phyloP scores from a whole-genome alignment of 1,140 invertebrate species.

The Battus philenor region DNA sequence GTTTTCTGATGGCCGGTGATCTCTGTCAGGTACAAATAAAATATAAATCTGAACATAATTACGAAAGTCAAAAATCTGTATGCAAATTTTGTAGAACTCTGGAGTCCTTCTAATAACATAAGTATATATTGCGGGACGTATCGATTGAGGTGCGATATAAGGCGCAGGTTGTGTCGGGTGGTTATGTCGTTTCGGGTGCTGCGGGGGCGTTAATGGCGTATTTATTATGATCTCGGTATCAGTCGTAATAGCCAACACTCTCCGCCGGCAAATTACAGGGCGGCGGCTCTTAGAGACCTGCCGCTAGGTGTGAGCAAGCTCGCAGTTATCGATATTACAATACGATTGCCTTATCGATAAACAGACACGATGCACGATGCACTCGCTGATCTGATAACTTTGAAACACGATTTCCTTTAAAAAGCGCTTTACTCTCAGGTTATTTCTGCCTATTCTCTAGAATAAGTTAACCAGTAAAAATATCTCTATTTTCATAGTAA shows the following conservation, averaged over 20 bases:
- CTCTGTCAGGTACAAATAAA: too few species aligned
- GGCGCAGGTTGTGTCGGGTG: slow-evolving; percentile 2
- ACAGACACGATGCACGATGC: slow-evolving; percentile 29
- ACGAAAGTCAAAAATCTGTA: not conserved
- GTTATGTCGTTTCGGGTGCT: slow-evolving; percentile 65
- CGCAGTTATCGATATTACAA: slow-evolving; percentile 47
- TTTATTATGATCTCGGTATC: slow-evolving; percentile 75
- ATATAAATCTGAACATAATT: too few species aligned
- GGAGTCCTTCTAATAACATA: slow-evolving; percentile 4
- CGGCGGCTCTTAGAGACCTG: slow-evolving; percentile 51
- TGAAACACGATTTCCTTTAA: slow-evolving; percentile 38
- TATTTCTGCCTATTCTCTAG: too few species aligned
- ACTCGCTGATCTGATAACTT: slow-evolving; percentile 30
- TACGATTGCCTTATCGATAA: slow-evolving; percentile 33
- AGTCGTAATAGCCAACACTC: slow-evolving; percentile 70
- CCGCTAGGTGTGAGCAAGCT: slow-evolving; percentile 39
- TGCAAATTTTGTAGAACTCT: not conserved
- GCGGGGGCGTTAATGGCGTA: slow-evolving; percentile 71
- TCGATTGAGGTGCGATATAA: slow-evolving; percentile 5
- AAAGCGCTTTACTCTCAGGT: too few species aligned
- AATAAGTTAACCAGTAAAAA: too few species aligned
- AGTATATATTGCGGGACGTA: not conserved
- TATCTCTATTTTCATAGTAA: too few species aligned
- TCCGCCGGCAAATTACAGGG: slow-evolving; percentile 72
- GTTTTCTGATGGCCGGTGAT: too few species aligned